phyloP scores from a whole-genome alignment of 2,113 vertebrate genomes.

The Apus apus region DNA sequence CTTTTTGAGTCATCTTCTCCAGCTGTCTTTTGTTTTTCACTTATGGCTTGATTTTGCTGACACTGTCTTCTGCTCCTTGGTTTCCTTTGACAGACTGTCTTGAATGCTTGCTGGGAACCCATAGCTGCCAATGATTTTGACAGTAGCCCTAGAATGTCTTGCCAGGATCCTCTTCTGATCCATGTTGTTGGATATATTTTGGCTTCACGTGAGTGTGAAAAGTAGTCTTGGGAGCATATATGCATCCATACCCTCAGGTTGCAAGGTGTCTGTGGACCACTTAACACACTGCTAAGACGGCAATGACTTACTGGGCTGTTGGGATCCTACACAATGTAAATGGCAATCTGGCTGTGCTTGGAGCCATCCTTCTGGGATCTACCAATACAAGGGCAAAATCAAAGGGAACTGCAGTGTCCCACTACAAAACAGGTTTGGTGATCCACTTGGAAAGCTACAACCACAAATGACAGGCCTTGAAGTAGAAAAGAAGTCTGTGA shows the following conservation, averaged over 20 bases:
- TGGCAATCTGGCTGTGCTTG: neutral
- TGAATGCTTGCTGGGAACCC: neutral
- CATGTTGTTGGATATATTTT: neutral
- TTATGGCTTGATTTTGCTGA: neutral
- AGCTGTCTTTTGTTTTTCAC: neutral
- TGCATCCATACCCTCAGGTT: neutral
- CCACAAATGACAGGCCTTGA: neutral
- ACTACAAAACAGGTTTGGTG: neutral
- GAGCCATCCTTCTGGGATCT: neutral
- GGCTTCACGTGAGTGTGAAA: neutral
- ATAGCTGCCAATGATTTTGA: neutral
- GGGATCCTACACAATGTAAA: neutral
- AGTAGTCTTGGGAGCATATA: neutral
- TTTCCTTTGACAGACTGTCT: neutral
- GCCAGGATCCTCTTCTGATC: neutral
- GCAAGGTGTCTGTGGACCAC: neutral
- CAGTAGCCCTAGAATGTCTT: neutral
- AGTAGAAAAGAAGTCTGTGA: neutral
- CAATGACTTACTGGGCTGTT: rapidly evolving
- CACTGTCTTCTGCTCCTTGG: neutral
- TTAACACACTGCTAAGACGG: neutral
- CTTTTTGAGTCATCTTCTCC: neutral
- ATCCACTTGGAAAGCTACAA: neutral
- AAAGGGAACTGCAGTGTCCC: neutral
- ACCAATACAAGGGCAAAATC: rapidly evolving